phyloP scores from a whole-genome alignment of 2,888 invertebrate species.

The Pandemis heparana region DNA sequence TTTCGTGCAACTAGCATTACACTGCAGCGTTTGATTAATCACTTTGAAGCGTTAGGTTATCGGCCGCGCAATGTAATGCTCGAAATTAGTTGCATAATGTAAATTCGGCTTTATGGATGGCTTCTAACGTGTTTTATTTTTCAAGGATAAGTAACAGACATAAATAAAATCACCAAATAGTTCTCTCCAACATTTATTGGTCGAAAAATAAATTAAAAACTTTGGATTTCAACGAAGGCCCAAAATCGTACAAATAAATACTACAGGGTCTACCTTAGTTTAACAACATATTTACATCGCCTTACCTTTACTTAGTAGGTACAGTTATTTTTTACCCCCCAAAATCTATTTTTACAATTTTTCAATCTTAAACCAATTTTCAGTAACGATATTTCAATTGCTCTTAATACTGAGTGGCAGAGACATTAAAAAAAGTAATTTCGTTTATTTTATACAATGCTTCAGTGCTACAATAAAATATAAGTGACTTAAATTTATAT shows the following conservation, averaged over 20 bases:
- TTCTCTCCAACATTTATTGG: conserved; percentile 86
- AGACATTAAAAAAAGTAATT: conserved; percentile 47
- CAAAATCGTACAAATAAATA: conserved; percentile 85
- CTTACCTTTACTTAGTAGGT: conserved; percentile 69
- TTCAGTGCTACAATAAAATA: not conserved
- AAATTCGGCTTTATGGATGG: too few relatives aligned
- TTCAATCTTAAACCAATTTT: conserved; percentile 57
- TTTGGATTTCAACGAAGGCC: conserved; percentile 85
- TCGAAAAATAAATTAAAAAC: conserved; percentile 86
- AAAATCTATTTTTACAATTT: conserved; percentile 61
- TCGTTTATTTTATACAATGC: not conserved
- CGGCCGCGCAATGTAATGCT: too few relatives aligned
- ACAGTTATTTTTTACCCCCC: conserved; percentile 60
- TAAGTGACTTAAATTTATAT: not conserved
- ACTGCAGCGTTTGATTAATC: too few relatives aligned
- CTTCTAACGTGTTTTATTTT: too few relatives aligned
- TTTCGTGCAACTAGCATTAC: too few relatives aligned
- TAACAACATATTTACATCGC: conserved; percentile 81
- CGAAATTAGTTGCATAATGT: too few relatives aligned
- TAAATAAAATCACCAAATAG: conserved; percentile 61
- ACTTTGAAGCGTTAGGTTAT: too few relatives aligned
- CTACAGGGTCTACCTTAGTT: conserved; percentile 80
- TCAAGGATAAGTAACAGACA: too few relatives aligned
- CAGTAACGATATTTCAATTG: conserved; percentile 69
- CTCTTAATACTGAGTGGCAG: conserved; percentile 60